Evolutionary conservation across 2,888 invertebrate species (phyloP), one percentile per base, ranked within the genome.

Genomic region (Eudemis profundana): DNA sequence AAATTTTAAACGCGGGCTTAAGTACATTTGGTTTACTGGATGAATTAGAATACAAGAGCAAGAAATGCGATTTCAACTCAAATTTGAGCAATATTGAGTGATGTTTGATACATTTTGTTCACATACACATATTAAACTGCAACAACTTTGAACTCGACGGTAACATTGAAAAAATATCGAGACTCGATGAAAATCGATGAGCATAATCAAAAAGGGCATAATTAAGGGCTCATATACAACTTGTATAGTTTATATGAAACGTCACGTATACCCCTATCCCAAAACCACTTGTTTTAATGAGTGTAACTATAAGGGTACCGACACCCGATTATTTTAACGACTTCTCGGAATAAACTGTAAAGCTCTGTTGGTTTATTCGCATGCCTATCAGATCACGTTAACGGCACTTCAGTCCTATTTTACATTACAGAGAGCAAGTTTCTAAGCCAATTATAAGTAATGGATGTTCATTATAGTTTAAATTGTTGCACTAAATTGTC

Each of bases 371-470:
- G 38, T 62, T 47, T 54, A 62, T 62, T 62, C 47, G 61, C 53
- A 62, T 62, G 46, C 53, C n/a, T 61, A 61, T 53, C 61, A 53
- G 53, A 36, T 61, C 33, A 53, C 19, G 23, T 21, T 44, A 46
- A 53, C 44, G 53, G 38, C 17, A 33, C 29, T 29, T 38, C 15
- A 3, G 21, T 21, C 14, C 53, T 53, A 38, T 53, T 53, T 38
- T 38, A n/a, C 56, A 50, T 50, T 17, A 33, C 14, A 29, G 12
- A 33, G 40, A 19, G 29, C 10, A 40, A 27, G 54, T 54, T 23
- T 54, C 27, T 42, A 17, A 42, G 7, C 27, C 42, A 12, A 54
- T 42, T 54, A 42, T 17, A 42, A 12, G 10, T 15, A 21, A 40
- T 4, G 54, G 27, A 15, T 23, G 2, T 15, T 23, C 40, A 40